Base-by-base conservation (phyloP, 2,888 invertebrate genomes). In the Drosophila fungiperda region DNA sequence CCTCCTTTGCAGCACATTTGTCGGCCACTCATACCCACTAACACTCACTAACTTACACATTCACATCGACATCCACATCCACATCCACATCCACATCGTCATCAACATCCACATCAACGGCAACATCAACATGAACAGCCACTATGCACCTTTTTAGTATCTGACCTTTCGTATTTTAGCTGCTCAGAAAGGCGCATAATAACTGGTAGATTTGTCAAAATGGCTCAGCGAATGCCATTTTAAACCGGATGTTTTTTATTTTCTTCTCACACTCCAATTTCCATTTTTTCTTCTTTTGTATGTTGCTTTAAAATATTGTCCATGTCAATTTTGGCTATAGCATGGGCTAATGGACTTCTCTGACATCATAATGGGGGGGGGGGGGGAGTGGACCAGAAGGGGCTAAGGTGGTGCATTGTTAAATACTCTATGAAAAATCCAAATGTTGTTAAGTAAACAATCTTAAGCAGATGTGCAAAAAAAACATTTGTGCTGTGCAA, bases 121-220 rank as follows among this genome's bases (percentile, higher is more conserved):
- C 40, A 11, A 40, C 40, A 40, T 20, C 7, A 50, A 20, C 71
- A 66, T 61, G 58, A 73, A 78, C 82, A 76, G 75, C 81, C 86
- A 86, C 85, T 85, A 83, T 88, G 87, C 83, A 88, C 68, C 83
- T 71, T 81, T 78, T 55, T 69, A 65, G 64, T 53, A 54, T 75
- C 66, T 82, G 79, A 83, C 74, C 67, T 66, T 71, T 64, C 26
- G 59, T 32, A 42, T 15, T 29, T 57, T 20, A 40, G 36, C 54
- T 64, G 77, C 66, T 64, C 75, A 77, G 76, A 84, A 76, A 60
- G 68, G 79, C 81, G 83, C 83, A 83, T 79, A 82, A 84, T 82
- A 84, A 78, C 78, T 68, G 77, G 58, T 73, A 89, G 85, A 89
- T 87, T 90, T 87, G 87, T 81, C 89, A 90, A 84, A 89, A 84